phyloP scores from a whole-genome alignment of 2,113 vertebrate species.

The Neodon shergylaensis region DNA sequence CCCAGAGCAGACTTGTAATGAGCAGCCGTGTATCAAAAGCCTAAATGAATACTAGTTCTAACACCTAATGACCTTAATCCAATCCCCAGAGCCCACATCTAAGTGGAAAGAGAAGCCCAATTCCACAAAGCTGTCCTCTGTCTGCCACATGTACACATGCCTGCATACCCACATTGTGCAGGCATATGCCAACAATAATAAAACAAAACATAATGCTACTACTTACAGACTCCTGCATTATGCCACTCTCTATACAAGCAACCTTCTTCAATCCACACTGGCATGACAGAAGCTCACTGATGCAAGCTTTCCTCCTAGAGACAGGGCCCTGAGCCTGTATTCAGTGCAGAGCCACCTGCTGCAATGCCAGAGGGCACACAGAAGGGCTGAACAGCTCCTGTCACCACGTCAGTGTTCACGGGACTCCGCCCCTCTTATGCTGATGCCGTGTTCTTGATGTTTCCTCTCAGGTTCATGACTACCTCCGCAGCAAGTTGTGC shows the following conservation, averaged over 20 bases:
- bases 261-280: not conserved
- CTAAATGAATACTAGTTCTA: not conserved
- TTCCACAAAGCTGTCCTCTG: not conserved
- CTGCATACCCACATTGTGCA: too few species aligned
- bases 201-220: not conserved
- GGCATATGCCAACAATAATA: not conserved
- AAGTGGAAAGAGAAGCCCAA: not conserved
- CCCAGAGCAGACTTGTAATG: not conserved
- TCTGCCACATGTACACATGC: too few species aligned
- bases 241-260: not conserved
- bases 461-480: constrained; percentile 93
- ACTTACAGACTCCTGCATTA: not conserved
- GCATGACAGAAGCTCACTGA: not conserved
- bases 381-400: not conserved
- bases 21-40: not conserved
- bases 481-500: constrained; percentile 96
- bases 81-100: not conserved
- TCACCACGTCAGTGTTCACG: too few species aligned
- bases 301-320: not conserved
- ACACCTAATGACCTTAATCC: not conserved
- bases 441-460: not conserved
- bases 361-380: not conserved
- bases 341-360: not conserved
- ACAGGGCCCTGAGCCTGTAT: not conserved
- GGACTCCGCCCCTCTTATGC: not conserved